Evolutionary conservation across 2,888 invertebrate species (phyloP), one percentile per base, ranked within the genome.

Genomic region (Drosophila borealis): DNA sequence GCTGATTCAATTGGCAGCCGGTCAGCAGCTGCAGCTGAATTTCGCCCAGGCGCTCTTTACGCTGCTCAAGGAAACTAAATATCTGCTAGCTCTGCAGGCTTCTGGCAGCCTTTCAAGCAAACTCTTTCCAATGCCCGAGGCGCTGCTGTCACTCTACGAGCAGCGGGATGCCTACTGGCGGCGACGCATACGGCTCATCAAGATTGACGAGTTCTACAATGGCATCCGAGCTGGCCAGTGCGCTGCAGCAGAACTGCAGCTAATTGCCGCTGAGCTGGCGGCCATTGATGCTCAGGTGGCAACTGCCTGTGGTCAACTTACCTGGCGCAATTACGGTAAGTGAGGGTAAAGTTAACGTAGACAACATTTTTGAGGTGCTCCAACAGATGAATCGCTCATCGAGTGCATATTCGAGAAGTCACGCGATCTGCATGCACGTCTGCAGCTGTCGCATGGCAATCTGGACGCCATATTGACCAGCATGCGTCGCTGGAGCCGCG

Each of bases 261-360:
- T 98, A 49, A 95, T 98, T 61, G 93, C 94, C 84, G 94, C 94
- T 63, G 97, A 98, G 91, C 94, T 98, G 68, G 93, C 94, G 4
- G 94, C 94, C 11, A 96, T 98, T 57, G 97, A 98, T 91, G 90
- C 91, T 10, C 93, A 95, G 49, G 93, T 98, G 55, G 93, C 94
- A 39, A 92, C 94, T 13, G 96, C 96, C 0, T 95, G 96, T 59
- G 93, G 93, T 36, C 93, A 94, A 33, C 93, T 96, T 46, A 96
- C 95, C 57, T 98, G 98, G 98, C 95, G 95, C 74, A 95, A 95
- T 64, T 95, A 96, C 85, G 96, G 98, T 97, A 92, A 93, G 93
- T 61, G n/a, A 17, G 8, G 8, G 11, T 55, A 5, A 34, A 6
- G 6, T 10, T 10, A 0, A 2, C 1, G 19, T 13, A 29, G n/a